phyloP scores from a whole-genome alignment of 2,888 invertebrate genomes.

The Euphydryas editha region DNA sequence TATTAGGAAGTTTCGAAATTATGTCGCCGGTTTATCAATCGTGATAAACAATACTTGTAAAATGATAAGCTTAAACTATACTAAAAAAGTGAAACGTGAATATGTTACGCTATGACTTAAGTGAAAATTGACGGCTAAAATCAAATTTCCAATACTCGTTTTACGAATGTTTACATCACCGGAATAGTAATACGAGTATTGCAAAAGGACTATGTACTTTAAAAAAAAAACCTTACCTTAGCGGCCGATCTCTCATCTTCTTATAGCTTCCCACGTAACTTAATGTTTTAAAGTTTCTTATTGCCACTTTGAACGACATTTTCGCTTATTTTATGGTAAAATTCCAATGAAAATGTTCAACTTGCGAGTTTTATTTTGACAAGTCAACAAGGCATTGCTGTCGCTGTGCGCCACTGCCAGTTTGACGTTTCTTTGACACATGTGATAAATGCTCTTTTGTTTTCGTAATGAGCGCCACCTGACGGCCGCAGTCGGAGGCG shows the following conservation, averaged over 20 bases:
- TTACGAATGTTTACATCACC: conserved; percentile 19
- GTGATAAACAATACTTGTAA: conserved; percentile 10
- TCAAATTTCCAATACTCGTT: conserved; percentile 2
- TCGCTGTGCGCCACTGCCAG: background rate
- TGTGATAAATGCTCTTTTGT: conserved; percentile 54
- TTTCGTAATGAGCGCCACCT: conserved; percentile 58
- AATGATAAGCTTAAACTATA: conserved; percentile 10
- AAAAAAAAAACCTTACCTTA: conserved; percentile 63
- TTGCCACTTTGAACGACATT: conserved; percentile 70
- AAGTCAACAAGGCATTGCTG: conserved; percentile 5
- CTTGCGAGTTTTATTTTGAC: conserved; percentile 11
- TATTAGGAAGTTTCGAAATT: conserved; percentile 5
- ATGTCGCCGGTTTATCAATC: conserved; percentile 7
- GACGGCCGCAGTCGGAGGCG: conserved; percentile 51
- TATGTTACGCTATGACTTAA: background rate
- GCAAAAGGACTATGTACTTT: background rate
- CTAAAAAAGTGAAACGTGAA: background rate
- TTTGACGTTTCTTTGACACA: conserved; percentile 38
- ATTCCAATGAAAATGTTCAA: conserved; percentile 1
- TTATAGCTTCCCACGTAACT: conserved; percentile 73
- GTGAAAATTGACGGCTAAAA: background rate
- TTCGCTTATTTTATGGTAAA: conserved; percentile 31
- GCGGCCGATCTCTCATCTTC: conserved; percentile 65
- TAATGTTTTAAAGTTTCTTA: conserved; percentile 65
- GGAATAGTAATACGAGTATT: background rate